phyloP scores from a whole-genome alignment of 1,140 invertebrate genomes.

The Notospermus geniculatus region DNA sequence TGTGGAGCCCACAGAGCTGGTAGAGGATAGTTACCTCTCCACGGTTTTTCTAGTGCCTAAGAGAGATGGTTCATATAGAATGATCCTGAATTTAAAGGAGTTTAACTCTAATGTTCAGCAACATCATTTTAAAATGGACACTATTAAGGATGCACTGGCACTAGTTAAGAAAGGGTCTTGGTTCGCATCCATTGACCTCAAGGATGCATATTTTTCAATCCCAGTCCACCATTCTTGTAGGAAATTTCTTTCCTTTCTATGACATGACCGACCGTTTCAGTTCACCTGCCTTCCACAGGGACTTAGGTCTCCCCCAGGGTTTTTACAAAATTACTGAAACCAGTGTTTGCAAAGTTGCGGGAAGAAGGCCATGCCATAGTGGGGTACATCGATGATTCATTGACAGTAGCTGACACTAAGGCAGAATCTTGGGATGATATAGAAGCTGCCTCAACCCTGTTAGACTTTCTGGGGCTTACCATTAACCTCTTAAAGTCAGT shows the following conservation, averaged over 20 bases:
- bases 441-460: conserved; percentile 11
- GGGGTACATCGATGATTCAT: conserved; percentile 8
- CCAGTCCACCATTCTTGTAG: background rate
- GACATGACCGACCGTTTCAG: background rate
- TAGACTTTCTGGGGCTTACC: conserved; percentile 19
- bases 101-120: conserved; percentile 8
- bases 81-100: conserved; percentile 14
- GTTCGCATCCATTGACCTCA: conserved; percentile 8
- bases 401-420: conserved; percentile 10
- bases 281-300: conserved; percentile 16
- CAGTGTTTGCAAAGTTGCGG: conserved; percentile 11
- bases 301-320: conserved; percentile 13
- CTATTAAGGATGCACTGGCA: background rate
- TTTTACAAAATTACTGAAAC: conserved; percentile 14
- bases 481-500: conserved; percentile 27
- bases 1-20: background rate
- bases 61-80: background rate
- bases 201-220: conserved; percentile 12
- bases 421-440: conserved; percentile 23
- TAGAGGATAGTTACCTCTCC: background rate
- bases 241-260: conserved; percentile 9
- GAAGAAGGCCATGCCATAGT: background rate
- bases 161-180: conserved; percentile 6
- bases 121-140: conserved; percentile 18
- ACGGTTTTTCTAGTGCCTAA: background rate